Base-by-base conservation (phyloP, 53 echinoderm and acorn worm species). In the Stichopus horrens region DNA sequence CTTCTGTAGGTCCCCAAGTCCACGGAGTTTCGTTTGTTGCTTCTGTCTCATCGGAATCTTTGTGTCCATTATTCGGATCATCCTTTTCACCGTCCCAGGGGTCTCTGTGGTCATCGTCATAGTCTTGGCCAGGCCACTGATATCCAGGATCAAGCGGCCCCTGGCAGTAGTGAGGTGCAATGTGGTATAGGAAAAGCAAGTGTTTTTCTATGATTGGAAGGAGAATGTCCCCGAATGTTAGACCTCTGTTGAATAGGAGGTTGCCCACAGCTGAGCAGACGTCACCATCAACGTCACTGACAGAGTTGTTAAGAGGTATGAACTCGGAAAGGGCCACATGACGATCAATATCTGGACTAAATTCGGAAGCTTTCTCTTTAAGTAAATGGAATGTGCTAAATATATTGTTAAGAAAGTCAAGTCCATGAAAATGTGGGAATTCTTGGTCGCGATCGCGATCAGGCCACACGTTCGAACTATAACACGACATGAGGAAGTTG, bases 101-200 rank as follows among this genome's bases (percentile, higher is more conserved):
- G 77, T 77, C 77, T 53, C 77, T 77, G 77, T 77, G 7, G 23
- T 77, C 23, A 21, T 77, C 10, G 5, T 86, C 71, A 23, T 51
- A 7, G 16, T 53, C 65, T 66, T 65, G 20, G 2, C 86, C 86
- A 20, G 86, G 86, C 86, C 86, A 86, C 66, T 86, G 65, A 57
- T 67, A 21, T 11, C 11, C 86, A 22, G 86, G 86, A 86, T 65
- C 67, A 23, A 86, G 86, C n/a, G 86, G 86, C 16, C 11, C 53
- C 14, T 86, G 82, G 58, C 82, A 81, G 82, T 81, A 81, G 20
- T 57, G 82, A 81, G 82, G 82, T 56, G 82, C 82, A n/a, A 81
- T 55, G 19, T 8, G 82, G 58, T 81, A 81, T 4, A 81, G 56
- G 57, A 57, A 57, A 9, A 8, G 82, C n/a, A 81, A 57, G 4